A percentile compares a stretch with the other conserved stretches of the same genome.
phyloP scores from a whole-genome alignment of 2,888 invertebrate species.

The Falcaria lacertinaria region DNA sequence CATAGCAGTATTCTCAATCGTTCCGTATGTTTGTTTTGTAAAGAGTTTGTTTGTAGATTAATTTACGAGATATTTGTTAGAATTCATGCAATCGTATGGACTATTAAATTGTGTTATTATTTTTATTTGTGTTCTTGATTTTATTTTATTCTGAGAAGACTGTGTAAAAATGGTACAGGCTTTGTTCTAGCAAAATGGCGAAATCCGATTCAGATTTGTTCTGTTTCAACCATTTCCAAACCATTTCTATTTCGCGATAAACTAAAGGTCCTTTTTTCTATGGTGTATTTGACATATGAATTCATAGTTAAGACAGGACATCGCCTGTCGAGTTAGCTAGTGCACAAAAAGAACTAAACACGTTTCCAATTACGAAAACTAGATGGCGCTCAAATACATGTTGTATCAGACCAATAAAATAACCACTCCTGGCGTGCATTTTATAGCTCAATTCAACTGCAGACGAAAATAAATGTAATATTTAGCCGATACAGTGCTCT shows the following conservation, averaged over 20 bases:
- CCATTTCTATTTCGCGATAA: too few relatives aligned
- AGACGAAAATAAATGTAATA: not conserved
- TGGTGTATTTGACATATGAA: too few relatives aligned
- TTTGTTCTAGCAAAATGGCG: too few relatives aligned
- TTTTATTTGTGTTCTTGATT: not conserved
- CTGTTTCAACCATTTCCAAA: too few relatives aligned
- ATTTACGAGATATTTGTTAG: not conserved
- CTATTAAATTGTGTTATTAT: not conserved
- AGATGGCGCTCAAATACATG: not conserved
- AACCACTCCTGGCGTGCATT: conserved; percentile 33
- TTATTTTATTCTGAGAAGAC: too few relatives aligned
- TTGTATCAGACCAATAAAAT: conserved; percentile 28
- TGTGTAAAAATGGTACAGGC: too few relatives aligned
- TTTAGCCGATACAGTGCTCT: not conserved
- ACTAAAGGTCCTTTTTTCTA: too few relatives aligned
- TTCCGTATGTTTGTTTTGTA: not conserved
- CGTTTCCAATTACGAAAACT: not conserved
- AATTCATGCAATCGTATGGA: not conserved
- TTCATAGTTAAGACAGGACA: too few relatives aligned
- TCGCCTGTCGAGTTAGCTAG: too few relatives aligned
- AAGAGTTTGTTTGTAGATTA: not conserved
- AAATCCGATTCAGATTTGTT: too few relatives aligned
- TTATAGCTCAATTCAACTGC: conserved; percentile 22
- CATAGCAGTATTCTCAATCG: not conserved
- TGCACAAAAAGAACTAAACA: too few relatives aligned